phyloP scores from a whole-genome alignment of 2,888 invertebrate species.

The Heliconius erato region DNA sequence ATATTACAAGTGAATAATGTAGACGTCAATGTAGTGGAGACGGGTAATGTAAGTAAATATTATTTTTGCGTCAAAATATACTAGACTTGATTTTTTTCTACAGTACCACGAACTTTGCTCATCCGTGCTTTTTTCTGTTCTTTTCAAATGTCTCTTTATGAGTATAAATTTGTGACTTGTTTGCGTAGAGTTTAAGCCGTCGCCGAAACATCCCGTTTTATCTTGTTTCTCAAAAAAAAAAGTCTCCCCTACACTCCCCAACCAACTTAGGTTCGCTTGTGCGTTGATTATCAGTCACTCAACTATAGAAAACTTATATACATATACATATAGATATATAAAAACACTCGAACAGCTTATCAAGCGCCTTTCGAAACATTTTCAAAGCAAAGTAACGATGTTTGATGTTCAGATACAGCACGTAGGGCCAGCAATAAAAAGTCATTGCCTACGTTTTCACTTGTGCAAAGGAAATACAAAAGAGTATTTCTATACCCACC shows the following conservation, averaged over 20 bases:
- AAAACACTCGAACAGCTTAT: slow-evolving; percentile 5
- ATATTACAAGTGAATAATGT: slow-evolving; percentile 3
- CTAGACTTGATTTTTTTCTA: background rate
- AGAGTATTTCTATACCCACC: slow-evolving; percentile 52
- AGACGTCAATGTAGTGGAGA: no score
- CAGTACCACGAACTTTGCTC: background rate
- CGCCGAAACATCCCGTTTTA: background rate
- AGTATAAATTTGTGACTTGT: background rate
- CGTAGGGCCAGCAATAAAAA: slow-evolving; percentile 42
- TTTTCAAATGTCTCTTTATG: background rate
- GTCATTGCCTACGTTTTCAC: slow-evolving; percentile 47
- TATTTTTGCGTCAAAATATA: no score
- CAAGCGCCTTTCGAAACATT: background rate
- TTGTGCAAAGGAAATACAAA: slow-evolving; percentile 44
- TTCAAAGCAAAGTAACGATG: slow-evolving; percentile 14
- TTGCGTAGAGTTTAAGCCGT: background rate
- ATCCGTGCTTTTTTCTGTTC: background rate
- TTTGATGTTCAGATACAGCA: slow-evolving; percentile 29
- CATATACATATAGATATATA: background rate
- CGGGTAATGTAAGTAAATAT: no score
- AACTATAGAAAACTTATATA: background rate
- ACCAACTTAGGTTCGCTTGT: background rate
- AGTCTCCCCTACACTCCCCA: background rate
- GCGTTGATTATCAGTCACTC: background rate
- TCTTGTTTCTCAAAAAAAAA: background rate